These are phyloP conservation scores for Acromyrmex charruanus DNA, from an alignment of 1,140 invertebrate species.

Conservation along the genomic window DNA sequence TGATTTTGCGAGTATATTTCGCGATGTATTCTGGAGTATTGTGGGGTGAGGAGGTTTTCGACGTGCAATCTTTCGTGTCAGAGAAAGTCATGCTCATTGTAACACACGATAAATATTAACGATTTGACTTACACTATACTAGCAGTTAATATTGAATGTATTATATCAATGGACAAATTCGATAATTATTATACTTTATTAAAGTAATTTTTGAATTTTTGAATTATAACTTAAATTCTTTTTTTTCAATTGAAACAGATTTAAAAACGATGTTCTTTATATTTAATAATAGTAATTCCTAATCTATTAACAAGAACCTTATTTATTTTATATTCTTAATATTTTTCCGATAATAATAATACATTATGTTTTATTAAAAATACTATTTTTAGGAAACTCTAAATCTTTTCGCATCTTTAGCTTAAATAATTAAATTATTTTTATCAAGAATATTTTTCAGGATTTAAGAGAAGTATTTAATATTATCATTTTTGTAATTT, in stretches of 20 bases:
- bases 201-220: neutral
- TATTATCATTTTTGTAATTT: neutral
- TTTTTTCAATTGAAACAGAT: neutral
- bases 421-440: constrained; percentile 1
- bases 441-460: neutral
- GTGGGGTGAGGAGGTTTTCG: constrained; percentile 28
- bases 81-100: constrained; percentile 21
- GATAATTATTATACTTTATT: neutral
- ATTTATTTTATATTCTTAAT: constrained; percentile 3
- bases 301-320: neutral
- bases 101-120: constrained; percentile 35
- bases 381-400: neutral
- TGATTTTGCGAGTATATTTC: constrained; percentile 20
- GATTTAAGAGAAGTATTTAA: neutral
- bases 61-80: neutral
- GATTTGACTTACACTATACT: neutral
- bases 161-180: neutral
- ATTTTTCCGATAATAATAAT: neutral
- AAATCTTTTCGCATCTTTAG: neutral
- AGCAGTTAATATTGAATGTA: neutral
- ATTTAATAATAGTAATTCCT: neutral
- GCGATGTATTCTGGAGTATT: constrained; percentile 29
- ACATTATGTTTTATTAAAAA: neutral
- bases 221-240: neutral
- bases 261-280: neutral